Evolutionary conservation across 2,797 vertebrate genomes (phyloP), one percentile per base, ranked within the genome.

Genomic region (Paedocypris micromegethes): DNA sequence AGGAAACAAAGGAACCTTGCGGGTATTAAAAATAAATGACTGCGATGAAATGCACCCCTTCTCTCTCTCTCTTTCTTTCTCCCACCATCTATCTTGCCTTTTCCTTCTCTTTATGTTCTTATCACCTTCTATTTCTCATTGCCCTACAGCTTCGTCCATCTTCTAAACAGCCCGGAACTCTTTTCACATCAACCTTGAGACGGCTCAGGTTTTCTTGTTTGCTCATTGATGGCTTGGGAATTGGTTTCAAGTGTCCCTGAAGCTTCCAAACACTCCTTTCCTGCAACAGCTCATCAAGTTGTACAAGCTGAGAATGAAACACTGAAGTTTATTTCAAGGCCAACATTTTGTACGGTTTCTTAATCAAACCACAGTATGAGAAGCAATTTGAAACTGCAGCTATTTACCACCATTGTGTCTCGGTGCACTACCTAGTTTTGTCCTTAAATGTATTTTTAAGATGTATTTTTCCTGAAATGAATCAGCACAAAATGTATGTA

Each of bases 11-110:
- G 86, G 80, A 80, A 88, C 86, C 76, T 76, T 85, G 73, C 68
- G 79, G 77, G 83, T 90, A 88, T 85, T 89, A 88, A 90, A 90
- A 90, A 83, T 85, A 88, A 87, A 85, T 86, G 75, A 78, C 76
- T 73, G 40, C 58, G 64, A 82, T 78, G 79, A 79, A 77, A 78
- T 72, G 67, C 64, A 65, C 55, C 74, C 65, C 60, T 53, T 40
- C 61, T 49, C 62, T 44, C 58, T n/a, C 42, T 78, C 77, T 74
- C 75, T 81, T 68, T 75, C 71, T 66, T 59, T 80, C 71, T 75
- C 23, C 23, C 23, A 23, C 23, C 23, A 23, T 23, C 23, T n/a
- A 39, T 78, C 77, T 74, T 74, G 81, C 70, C 75, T 70, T 66
- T 61, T 80, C 71, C 75, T 81, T 75, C 70, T 61, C 52, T 68